Evolutionary conservation across 2,888 invertebrate genomes (phyloP).

Genomic region (Anoncus sp.): DNA sequence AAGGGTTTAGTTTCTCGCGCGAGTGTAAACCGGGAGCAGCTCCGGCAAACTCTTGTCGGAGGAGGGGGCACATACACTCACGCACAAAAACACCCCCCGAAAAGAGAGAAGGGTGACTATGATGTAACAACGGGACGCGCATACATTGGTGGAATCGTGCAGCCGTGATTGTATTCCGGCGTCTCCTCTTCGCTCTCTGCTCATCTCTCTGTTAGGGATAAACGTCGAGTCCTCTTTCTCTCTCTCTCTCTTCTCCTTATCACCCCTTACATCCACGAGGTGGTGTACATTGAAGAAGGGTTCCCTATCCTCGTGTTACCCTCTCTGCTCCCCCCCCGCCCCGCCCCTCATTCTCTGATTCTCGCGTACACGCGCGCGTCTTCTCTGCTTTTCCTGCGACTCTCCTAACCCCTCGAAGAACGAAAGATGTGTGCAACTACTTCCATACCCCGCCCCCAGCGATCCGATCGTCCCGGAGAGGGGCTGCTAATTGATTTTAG

Average conservation of each 20-base stretch:
- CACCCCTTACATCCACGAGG: conserved; percentile 51
- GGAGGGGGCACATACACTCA: background rate
- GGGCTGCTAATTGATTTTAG: conserved; percentile 82
- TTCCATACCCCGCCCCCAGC: conserved; percentile 18
- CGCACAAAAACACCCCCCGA: background rate
- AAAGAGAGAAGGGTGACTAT: conserved; percentile 18
- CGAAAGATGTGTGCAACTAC: conserved; percentile 46
- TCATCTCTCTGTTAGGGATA: conserved; percentile 68
- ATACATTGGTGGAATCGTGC: conserved; percentile 70
- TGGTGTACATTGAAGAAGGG: conserved; percentile 42
- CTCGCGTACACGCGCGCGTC: conserved; percentile 1
- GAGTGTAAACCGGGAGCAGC: conserved; percentile 28
- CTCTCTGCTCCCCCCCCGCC: conserved; percentile 31
- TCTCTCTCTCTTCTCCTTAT: conserved; percentile 56
- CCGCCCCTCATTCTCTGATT: conserved; percentile 28
- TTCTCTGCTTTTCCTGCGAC: conserved; percentile 1
- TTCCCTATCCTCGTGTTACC: conserved; percentile 12
- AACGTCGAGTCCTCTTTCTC: conserved; percentile 70
- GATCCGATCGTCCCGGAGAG: conserved; percentile 65
- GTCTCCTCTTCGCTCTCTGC: conserved; percentile 64
- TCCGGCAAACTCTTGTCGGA: conserved; percentile 16
- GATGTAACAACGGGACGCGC: conserved; percentile 49
- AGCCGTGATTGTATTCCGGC: conserved; percentile 76
- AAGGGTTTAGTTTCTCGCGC: conserved; percentile 64
- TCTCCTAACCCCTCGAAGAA: conserved; percentile 70